Evolutionary conservation across 2,113 vertebrate species (phyloP), one percentile per base, ranked within the genome.

Genomic region (Dermatemys mawii): DNA sequence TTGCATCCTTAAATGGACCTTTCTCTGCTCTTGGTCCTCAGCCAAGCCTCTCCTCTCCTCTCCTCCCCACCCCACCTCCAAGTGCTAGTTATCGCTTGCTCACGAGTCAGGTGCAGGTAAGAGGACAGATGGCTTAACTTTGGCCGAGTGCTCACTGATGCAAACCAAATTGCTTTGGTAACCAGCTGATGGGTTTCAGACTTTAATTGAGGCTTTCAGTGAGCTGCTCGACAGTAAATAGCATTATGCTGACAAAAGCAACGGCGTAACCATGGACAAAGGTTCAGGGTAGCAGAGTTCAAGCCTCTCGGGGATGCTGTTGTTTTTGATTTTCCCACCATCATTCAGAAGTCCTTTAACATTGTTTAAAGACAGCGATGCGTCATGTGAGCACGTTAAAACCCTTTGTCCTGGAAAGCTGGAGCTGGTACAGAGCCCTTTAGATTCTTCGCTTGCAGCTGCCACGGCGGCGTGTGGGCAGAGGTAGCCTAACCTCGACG

Each of bases 181-280:
- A 82, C 93, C 24, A 1, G 82, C 95, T 95, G 94, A 96, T 96
- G 95, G 91, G 87, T 93, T 96, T 97, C 96, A 93, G 24, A 83
- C 95, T 95, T 96, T 97, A 96, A 97, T 96, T 94, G 95, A 90
- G 78, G 94, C 96, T 96, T 96, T 97, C 96, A 96, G 93, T 90
- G 57, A 90, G 89, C 93, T 87, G 44, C 88, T 89, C 86, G 75
- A 55, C 76, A 87, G 90, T 81, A 84, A 90, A 89, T 86, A 84
- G 93, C 87, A 17, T 97, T 94, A 95, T 95, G 88, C 89, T 94
- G 97, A 97, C 87, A 94, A 93, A 95, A 94, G 89, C 90, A 95
- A 86, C 83, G 6, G 83, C 1, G 46, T 90, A 93, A 94, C 95
- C 94, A 86, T 75, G 95, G 95, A 93, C 93, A 96, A 95, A 96